These are phyloP conservation scores for Tokudaia tokunoshimensis DNA, from an alignment of 2,797 vertebrate genomes.

Conservation along the genomic window DNA sequence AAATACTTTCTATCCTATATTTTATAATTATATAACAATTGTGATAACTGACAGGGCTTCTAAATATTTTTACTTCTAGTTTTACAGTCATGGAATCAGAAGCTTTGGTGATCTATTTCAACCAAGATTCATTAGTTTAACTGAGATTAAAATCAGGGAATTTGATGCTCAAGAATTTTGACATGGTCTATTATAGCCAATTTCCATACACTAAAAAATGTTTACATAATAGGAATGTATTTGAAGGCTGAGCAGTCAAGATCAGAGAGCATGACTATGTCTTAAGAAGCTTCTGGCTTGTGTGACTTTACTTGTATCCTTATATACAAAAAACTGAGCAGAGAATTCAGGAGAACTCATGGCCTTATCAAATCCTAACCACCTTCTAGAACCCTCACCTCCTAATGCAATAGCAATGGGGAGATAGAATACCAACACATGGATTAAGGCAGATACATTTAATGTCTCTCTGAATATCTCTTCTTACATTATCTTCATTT, in stretches of 20 bases:
- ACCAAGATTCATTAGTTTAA: not conserved
- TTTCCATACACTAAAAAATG: not conserved
- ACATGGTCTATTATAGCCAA: not conserved
- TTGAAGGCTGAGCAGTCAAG: not conserved
- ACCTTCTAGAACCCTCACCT: not conserved
- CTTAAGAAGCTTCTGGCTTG: not conserved
- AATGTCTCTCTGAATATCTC: not conserved
- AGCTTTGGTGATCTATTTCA: constrained; percentile 25
- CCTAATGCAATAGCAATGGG: not conserved
- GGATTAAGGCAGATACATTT: not conserved
- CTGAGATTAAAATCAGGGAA: not conserved
- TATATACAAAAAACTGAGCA: not conserved
- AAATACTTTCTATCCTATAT: not conserved
- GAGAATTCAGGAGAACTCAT: not conserved
- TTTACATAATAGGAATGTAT: not conserved
- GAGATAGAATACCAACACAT: not conserved
- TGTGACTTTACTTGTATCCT: not conserved
- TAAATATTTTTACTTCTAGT: constrained; percentile 35
- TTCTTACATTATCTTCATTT: not conserved
- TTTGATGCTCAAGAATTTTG: not conserved
- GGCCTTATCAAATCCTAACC: not conserved
- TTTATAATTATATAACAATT: not conserved
- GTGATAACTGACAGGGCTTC: not conserved
- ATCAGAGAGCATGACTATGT: not conserved
- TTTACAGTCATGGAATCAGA: constrained; percentile 35